These are phyloP conservation scores for Invenusta paracnida DNA, from an alignment of 2,888 invertebrate genomes.

Conservation along the genomic window DNA sequence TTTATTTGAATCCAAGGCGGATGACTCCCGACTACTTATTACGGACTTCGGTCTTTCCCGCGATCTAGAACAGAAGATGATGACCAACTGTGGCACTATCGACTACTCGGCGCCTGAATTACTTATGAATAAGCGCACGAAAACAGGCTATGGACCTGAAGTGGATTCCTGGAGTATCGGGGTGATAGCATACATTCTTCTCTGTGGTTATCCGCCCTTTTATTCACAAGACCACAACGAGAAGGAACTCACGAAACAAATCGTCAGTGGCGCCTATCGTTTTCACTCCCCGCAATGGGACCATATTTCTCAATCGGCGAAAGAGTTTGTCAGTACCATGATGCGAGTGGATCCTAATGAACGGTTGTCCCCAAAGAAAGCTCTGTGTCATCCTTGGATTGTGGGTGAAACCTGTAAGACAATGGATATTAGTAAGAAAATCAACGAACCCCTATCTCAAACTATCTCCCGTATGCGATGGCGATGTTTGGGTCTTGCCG, in stretches of 20 bases:
- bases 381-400: constrained; percentile 34
- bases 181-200: constrained; percentile 38
- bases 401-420: neutral
- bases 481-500: constrained; percentile 36
- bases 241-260: constrained; percentile 35
- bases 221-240: constrained; percentile 37
- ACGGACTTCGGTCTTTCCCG: constrained; percentile 39
- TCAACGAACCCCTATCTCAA: constrained; percentile 25
- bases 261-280: constrained; percentile 25
- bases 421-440: constrained; percentile 1
- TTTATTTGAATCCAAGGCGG: constrained; percentile 27
- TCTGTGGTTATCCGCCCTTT: constrained; percentile 41
- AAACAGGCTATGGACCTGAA: constrained; percentile 20
- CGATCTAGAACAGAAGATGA: constrained; percentile 29
- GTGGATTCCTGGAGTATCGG: constrained; percentile 40
- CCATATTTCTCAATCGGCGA: constrained; percentile 24
- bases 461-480: constrained; percentile 37
- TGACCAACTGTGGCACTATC: constrained; percentile 40
- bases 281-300: constrained; percentile 39
- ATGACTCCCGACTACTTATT: constrained; percentile 36
- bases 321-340: constrained; percentile 27
- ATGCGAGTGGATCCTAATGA: constrained; percentile 31
- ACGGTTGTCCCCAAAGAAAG: neutral
- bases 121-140: constrained; percentile 32
- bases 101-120: constrained; percentile 42